Percentiles rank a stretch among this genome's conserved stretches.
Conservation (phyloP, 2,888 invertebrate genomes). For the Temnothorax ravouxi region DNA sequence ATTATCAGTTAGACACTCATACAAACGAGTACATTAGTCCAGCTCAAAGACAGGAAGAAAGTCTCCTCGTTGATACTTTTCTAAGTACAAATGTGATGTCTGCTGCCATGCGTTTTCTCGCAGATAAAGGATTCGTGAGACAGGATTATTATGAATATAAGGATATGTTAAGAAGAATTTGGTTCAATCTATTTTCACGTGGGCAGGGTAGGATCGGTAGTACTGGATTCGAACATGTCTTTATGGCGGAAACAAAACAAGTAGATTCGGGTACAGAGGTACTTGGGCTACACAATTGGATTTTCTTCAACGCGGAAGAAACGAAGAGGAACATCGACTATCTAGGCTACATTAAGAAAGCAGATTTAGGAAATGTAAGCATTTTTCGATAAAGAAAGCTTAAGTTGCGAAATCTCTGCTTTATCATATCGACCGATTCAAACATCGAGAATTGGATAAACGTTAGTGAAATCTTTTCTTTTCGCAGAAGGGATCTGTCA, state of each 20-base stretch:
- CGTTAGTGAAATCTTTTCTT: not conserved
- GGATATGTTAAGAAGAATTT: slow-evolving; percentile 91
- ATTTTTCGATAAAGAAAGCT: not conserved
- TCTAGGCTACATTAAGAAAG: slow-evolving; percentile 92
- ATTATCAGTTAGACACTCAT: slow-evolving; percentile 92
- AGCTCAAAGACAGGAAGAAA: slow-evolving; percentile 85
- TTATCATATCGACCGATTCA: not conserved
- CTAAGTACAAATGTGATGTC: slow-evolving; percentile 87
- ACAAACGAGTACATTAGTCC: slow-evolving; percentile 93
- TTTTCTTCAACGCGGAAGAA: slow-evolving; percentile 94
- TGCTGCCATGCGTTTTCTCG: slow-evolving; percentile 87
- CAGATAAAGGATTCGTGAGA: slow-evolving; percentile 84
- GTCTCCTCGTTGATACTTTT: slow-evolving; percentile 85
- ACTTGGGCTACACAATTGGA: slow-evolving; percentile 96
- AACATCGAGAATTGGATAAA: not conserved
- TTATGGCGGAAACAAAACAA: slow-evolving; percentile 94
- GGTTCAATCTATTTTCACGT: slow-evolving; percentile 94
- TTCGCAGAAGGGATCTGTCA: slow-evolving; percentile 92
- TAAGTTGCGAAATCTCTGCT: not conserved
- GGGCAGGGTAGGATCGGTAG: slow-evolving; percentile 93
- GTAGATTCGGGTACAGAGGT: slow-evolving; percentile 89
- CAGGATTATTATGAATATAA: slow-evolving; percentile 88
- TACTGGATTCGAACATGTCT: slow-evolving; percentile 97
- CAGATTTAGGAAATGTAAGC: slow-evolving; percentile 91
- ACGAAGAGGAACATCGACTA: slow-evolving; percentile 91